Conservation (phyloP, 1,140 invertebrate species). For the Drosophila insularis region DNA sequence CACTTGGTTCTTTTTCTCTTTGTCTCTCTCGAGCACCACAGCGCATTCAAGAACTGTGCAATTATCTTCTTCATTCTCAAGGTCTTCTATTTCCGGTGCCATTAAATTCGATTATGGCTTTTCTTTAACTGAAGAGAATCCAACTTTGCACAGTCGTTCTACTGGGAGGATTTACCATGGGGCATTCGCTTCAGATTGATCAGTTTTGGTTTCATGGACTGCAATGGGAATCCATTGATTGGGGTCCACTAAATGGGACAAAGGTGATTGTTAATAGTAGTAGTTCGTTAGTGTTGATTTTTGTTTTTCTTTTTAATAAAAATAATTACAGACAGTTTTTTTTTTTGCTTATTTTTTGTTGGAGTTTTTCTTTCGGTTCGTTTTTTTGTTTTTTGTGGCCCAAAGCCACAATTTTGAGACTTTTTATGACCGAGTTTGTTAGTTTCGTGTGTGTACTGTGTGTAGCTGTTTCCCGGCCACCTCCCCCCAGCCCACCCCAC, state of each 20-base stretch:
- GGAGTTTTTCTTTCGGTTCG: slow-evolving; percentile 36
- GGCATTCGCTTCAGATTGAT: neutral
- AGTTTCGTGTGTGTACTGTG: slow-evolving; percentile 15
- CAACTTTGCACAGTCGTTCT: neutral
- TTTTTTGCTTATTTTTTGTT: slow-evolving; percentile 34
- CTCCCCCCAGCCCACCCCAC: neutral
- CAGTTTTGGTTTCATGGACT: too few species aligned
- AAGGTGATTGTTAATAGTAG: slow-evolving; percentile 6
- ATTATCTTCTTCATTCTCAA: neutral
- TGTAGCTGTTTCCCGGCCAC: neutral
- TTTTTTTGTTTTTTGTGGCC: slow-evolving; percentile 47
- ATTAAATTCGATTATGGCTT: neutral
- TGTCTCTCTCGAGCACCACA: too few species aligned
- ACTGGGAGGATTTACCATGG: neutral
- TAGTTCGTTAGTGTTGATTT: slow-evolving; percentile 40
- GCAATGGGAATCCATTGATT: neutral
- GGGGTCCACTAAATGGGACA: too few species aligned
- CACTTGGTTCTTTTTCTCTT: too few species aligned
- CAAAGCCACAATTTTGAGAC: slow-evolving; percentile 72
- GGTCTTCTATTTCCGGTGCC: neutral
- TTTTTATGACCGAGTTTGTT: slow-evolving; percentile 70
- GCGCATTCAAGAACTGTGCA: neutral
- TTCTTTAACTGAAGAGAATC: neutral
- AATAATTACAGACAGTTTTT: slow-evolving; percentile 72
- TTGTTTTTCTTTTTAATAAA: slow-evolving; percentile 63